Conservation (phyloP, 2,113 vertebrate genomes). For the Pithys albifrons region DNA sequence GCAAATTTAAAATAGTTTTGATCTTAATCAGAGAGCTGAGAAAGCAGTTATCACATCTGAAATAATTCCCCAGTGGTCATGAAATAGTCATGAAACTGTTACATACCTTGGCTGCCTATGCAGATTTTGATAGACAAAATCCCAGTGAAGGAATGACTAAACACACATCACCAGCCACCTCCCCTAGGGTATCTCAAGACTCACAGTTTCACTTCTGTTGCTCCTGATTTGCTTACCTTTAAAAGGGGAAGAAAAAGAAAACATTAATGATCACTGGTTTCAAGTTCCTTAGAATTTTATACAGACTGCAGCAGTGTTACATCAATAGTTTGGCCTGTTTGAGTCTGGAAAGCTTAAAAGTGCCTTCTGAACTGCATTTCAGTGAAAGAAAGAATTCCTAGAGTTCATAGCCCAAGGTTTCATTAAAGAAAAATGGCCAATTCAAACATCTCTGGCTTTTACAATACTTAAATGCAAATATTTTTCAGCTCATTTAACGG, state of each 20-base stretch:
- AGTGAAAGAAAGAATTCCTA: background rate
- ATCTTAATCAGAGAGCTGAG: background rate
- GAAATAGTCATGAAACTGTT: background rate
- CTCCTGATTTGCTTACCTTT: constrained; percentile 11
- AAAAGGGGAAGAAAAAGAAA: constrained; percentile 15
- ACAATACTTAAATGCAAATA: background rate
- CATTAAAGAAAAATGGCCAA: background rate
- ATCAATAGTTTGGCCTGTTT: background rate
- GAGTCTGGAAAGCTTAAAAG: background rate
- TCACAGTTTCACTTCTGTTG: constrained; percentile 50
- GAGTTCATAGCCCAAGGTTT: background rate
- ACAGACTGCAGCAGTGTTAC: background rate
- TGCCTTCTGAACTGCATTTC: background rate
- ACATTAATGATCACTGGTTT: background rate
- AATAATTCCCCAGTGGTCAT: background rate
- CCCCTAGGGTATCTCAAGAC: background rate
- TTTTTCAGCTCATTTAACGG: background rate
- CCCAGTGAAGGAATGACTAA: background rate
- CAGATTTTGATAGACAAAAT: constrained; percentile 17
- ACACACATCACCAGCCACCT: background rate
- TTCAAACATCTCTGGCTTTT: background rate
- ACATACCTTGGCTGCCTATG: background rate
- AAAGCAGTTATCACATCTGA: background rate
- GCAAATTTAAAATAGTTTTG: background rate
- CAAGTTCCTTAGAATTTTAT: background rate